Base-by-base conservation (phyloP, 2,797 vertebrate genomes). In the Clarias fuscus region DNA sequence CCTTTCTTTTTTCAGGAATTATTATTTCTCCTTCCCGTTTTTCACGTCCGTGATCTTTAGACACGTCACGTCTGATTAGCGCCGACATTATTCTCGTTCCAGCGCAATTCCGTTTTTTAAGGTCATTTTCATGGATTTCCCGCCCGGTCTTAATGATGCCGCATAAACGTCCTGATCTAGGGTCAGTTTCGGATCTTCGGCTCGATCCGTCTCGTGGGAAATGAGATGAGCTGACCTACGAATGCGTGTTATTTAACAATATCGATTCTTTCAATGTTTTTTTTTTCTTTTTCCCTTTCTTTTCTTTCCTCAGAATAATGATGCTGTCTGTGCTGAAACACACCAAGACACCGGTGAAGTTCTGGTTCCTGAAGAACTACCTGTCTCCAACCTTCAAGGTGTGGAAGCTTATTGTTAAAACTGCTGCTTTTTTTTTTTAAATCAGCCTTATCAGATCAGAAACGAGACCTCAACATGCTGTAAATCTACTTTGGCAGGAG, bases 321-420 rank as follows among this genome's bases (percentile, higher is more conserved):
- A 99, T 99, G 98, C 92, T 99, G 87, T 99, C 98, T 18, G 98
- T 99, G 83, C 93, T 99, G 93, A 99, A 99, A 91, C 95, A 99
- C 88, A 99, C 98, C 56, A 96, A 97, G 94, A 99, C 97, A 20
- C 97, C 97, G 0, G 97, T 99, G 90, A 99, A 99, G 92, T 99
- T 99, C 92, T 99, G 98, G 98, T 99, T 99, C 93, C 95, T 99
- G 92, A 99, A 99, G 95, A 99, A 99, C 94, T 99, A 98, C 92
- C 95, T 99, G 92, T 99, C 98, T 3, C 98, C 98, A 33, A 96
- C 97, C 0, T 99, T 99, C 94, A 99, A 99, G 98, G 98, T 98
- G 89, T 30, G 79, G 13, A 56, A 3, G 53, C 13, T 56, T 56
- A 13, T 56, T 56, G 48, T 53, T 53, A n/a, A 13, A 53, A 53